Percentiles rank a stretch among this genome's conserved stretches.
phyloP scores from a whole-genome alignment of 2,888 invertebrate species.

The Platycheirus rosarum region DNA sequence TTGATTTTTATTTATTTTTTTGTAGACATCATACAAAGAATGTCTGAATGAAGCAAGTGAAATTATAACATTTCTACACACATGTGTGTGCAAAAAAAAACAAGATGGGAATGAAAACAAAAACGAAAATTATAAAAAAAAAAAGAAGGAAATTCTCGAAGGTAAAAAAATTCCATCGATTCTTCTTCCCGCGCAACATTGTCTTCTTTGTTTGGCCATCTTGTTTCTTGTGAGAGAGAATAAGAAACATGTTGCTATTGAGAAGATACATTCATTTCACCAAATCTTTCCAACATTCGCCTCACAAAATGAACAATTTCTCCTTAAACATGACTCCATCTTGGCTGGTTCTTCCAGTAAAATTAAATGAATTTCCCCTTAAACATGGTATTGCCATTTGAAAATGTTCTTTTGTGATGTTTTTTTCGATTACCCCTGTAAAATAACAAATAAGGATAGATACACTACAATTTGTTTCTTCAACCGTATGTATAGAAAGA shows the following conservation, averaged over 20 bases:
- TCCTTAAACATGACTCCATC: constrained; percentile 8
- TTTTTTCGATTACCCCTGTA: constrained; percentile 2
- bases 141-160: constrained; percentile 1
- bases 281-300: constrained; percentile 38
- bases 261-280: constrained; percentile 12
- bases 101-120: constrained; percentile 19
- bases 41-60: constrained; percentile 42
- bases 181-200: constrained; percentile 61
- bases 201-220: constrained; percentile 37
- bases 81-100: constrained; percentile 31
- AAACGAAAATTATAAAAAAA: constrained; percentile 27
- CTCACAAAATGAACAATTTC: constrained; percentile 8
- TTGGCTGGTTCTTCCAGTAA: too few species aligned
- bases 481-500: constrained; percentile 49
- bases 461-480: constrained; percentile 39
- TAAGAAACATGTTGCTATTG: constrained; percentile 62
- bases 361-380: constrained; percentile 38
- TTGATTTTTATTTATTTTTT: constrained; percentile 1
- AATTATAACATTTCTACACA: constrained; percentile 20
- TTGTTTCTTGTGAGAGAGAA: not conserved
- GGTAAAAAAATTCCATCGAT: constrained; percentile 32
- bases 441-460: constrained; percentile 59
- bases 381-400: constrained; percentile 20
- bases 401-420: constrained; percentile 2
- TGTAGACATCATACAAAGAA: constrained; percentile 10